Evolutionary conservation across 2,888 invertebrate genomes (phyloP), one percentile per base, ranked within the genome.

Genomic region (Theretra japonica): DNA sequence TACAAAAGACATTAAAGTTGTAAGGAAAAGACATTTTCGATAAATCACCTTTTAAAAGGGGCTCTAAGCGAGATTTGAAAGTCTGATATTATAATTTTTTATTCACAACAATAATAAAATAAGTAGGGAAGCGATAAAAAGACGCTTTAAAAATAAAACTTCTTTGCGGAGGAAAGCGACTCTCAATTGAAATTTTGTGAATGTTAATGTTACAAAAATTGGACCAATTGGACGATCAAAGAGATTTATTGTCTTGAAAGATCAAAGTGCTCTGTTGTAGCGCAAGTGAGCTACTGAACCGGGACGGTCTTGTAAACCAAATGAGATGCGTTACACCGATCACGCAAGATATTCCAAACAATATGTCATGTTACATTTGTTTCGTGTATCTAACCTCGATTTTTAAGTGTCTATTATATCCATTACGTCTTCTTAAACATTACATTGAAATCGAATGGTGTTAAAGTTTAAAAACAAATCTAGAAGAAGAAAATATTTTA

Each of bases 141-240:
- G 25, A 5, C n/a, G 53, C 15, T 68, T 53, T 11, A 28, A 69
- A 69, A 53, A 69, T n/a, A 53, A 62, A 62, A 62, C 41, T 69
- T 28, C 25, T 62, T 57, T 70, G 57, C 17, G n/a, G 8, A 62
- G 50, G 50, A 68, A 70, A 60, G 23, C 57, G 53, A 50, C 19
- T 68, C 41, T 62, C 60, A 73, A 73, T 69, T 56, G 53, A 71
- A 70, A 65, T 71, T 70, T 73, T 59, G 33, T 30, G 28, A 59
- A 58, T 73, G 59, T 68, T 68, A 71, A 72, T 68, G 57, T 74
- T 69, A 71, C 50, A 74, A 56, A 69, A 72, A 59, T 69, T 71
- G 60, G 71, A 68, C 30, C 65, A 50, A 30, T 73, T 41, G 50
- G 50, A 60, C 50, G 74, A 75, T 75, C 74, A 74, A 74, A 75